These are phyloP conservation scores for Drosophila littoralis DNA, from an alignment of 1,140 invertebrate genomes.

Conservation along the genomic window DNA sequence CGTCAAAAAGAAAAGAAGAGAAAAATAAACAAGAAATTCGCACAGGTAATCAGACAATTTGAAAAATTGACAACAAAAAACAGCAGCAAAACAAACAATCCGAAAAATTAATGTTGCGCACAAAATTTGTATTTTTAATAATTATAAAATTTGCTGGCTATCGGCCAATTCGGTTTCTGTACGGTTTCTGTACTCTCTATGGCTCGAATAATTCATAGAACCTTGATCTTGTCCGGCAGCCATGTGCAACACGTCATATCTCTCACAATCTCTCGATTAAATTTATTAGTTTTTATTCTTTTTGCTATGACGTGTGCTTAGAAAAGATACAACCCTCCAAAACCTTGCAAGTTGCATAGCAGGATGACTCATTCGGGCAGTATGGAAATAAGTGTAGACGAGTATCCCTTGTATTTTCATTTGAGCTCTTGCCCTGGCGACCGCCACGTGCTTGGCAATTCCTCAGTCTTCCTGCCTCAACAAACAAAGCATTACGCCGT, in stretches of 20 bases:
- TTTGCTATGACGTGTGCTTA: not conserved
- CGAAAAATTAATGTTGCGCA: constrained; percentile 13
- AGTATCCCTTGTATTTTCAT: constrained; percentile 23
- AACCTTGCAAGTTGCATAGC: not conserved
- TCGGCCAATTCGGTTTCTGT: constrained; percentile 53
- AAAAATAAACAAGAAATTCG: constrained; percentile 35
- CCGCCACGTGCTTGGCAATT: constrained; percentile 15
- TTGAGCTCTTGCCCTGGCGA: constrained; percentile 2
- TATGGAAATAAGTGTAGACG: constrained; percentile 12
- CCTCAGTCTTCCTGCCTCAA: constrained; percentile 61
- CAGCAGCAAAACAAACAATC: constrained; percentile 1
- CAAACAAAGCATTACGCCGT: constrained; percentile 49
- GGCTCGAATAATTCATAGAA: constrained; percentile 48
- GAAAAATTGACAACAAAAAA: constrained; percentile 11
- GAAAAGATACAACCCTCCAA: constrained; percentile 26
- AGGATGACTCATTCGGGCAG: constrained; percentile 8
- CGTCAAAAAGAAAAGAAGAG: constrained; percentile 29
- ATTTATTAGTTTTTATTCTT: not conserved
- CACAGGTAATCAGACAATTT: constrained; percentile 33
- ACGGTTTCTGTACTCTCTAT: constrained; percentile 10
- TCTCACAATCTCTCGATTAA: not conserved
- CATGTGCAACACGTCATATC: constrained; percentile 64
- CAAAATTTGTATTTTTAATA: constrained; percentile 44
- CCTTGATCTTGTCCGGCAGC: constrained; percentile 73
- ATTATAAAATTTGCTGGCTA: constrained; percentile 63